Evolutionary conservation across 2,888 invertebrate genomes (phyloP).

Genomic region (Thymelicus acteon): DNA sequence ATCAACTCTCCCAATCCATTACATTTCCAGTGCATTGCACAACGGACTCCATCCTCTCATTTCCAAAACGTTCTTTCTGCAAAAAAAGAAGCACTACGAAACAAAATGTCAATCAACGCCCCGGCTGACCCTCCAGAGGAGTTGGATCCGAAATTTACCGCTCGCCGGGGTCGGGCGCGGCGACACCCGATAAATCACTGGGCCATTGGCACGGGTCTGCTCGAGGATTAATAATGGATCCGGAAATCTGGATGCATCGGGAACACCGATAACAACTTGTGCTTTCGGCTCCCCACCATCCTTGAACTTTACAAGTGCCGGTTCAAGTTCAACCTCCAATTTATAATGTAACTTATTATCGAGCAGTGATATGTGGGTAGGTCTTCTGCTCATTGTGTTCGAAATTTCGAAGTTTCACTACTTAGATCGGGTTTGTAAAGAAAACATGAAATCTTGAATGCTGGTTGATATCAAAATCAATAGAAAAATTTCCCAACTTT

Average conservation of each 20-base stretch:
- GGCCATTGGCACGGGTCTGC: conserved; percentile 24
- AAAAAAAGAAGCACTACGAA: conserved; percentile 1
- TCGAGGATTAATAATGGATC: conserved; percentile 30
- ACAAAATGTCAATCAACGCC: conserved; percentile 32
- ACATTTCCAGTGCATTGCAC: background rate
- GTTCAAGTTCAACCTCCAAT: no score
- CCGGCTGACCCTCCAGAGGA: conserved; percentile 27
- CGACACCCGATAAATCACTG: conserved; percentile 33
- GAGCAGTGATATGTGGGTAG: no score
- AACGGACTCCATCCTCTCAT: background rate
- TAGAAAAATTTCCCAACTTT: no score
- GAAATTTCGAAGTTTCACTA: no score
- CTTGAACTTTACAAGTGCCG: no score
- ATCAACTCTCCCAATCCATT: background rate
- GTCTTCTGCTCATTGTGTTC: no score
- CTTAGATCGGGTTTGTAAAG: no score
- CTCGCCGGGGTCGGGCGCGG: conserved; percentile 22
- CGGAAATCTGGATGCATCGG: conserved; percentile 14
- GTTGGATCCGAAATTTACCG: conserved; percentile 28
- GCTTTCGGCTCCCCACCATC: background rate
- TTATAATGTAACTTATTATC: no score
- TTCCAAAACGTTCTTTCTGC: background rate
- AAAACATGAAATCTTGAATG: no score
- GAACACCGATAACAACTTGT: conserved; percentile 10
- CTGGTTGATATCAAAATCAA: no score